phyloP scores from a whole-genome alignment of 2,888 invertebrate genomes.

The Incurvaria masculella region DNA sequence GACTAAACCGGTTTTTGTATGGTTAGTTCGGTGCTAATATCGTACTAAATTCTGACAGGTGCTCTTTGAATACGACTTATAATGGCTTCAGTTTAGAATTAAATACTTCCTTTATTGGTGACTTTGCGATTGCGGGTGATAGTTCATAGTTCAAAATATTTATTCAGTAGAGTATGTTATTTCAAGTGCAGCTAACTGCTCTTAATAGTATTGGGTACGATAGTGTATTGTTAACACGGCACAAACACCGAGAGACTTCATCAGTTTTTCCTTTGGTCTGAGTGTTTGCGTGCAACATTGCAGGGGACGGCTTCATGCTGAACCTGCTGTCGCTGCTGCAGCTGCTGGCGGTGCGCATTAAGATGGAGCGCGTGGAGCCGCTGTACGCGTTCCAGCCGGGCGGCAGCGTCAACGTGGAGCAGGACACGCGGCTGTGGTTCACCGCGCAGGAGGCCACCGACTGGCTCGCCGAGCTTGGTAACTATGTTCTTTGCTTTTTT shows the following conservation, averaged over 20 bases:
- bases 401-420: slow-evolving; percentile 67
- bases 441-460: slow-evolving; percentile 77
- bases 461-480: slow-evolving; percentile 68
- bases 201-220: background rate
- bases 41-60: no score
- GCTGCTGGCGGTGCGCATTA: slow-evolving; percentile 84
- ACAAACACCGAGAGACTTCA: background rate
- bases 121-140: background rate
- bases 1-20: no score
- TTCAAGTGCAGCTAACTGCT: no score
- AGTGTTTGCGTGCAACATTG: slow-evolving; percentile 5
- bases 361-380: slow-evolving; percentile 85
- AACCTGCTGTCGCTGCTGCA: slow-evolving; percentile 91
- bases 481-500: no score
- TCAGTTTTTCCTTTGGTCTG: no score
- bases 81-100: no score
- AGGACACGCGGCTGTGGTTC: slow-evolving; percentile 81
- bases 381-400: slow-evolving; percentile 85
- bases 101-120: no score
- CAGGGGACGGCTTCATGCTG: slow-evolving; percentile 92
- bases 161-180: no score
- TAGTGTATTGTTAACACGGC: background rate
- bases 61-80: no score
- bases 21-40: no score
- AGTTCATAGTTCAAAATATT: no score